These are phyloP conservation scores for Seira musarum DNA, from an alignment of 2,888 invertebrate species.

Conservation along the genomic window DNA sequence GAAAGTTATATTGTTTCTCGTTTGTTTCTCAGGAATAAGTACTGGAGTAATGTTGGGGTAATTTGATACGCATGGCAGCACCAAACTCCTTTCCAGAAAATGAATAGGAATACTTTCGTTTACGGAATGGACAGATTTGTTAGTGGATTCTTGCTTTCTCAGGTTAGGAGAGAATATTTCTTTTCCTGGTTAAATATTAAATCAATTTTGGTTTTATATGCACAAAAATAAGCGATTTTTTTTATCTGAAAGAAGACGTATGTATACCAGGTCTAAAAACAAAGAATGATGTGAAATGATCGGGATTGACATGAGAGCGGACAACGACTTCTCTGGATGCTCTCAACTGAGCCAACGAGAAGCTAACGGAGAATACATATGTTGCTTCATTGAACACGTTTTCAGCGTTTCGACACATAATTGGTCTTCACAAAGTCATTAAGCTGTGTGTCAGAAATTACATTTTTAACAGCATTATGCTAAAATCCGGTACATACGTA, in stretches of 20 bases:
- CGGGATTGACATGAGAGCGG: background rate
- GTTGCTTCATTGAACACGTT: conserved; percentile 61
- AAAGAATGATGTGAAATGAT: conserved; percentile 33
- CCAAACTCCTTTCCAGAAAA: conserved; percentile 14
- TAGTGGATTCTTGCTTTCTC: background rate
- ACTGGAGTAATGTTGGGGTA: conserved; percentile 23
- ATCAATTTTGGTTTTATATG: background rate
- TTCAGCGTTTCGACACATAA: conserved; percentile 59
- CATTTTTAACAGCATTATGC: too few relatives aligned
- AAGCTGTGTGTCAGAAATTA: conserved; percentile 29
- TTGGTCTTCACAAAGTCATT: conserved; percentile 34
- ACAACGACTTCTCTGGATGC: conserved; percentile 36
- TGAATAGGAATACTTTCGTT: background rate
- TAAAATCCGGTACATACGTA: too few relatives aligned
- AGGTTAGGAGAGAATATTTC: conserved; percentile 33
- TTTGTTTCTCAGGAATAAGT: background rate
- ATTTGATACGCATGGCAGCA: conserved; percentile 50
- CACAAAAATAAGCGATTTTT: conserved; percentile 3
- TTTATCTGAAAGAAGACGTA: conserved; percentile 7
- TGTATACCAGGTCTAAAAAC: conserved; percentile 41
- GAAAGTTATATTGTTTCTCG: background rate
- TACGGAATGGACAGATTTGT: background rate
- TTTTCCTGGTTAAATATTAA: background rate
- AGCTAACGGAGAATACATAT: conserved; percentile 53
- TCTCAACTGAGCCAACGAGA: conserved; percentile 16